These are phyloP conservation scores for Pterobdella sp. DNA, from an alignment of 2,888 invertebrate genomes.

Conservation along the genomic window DNA sequence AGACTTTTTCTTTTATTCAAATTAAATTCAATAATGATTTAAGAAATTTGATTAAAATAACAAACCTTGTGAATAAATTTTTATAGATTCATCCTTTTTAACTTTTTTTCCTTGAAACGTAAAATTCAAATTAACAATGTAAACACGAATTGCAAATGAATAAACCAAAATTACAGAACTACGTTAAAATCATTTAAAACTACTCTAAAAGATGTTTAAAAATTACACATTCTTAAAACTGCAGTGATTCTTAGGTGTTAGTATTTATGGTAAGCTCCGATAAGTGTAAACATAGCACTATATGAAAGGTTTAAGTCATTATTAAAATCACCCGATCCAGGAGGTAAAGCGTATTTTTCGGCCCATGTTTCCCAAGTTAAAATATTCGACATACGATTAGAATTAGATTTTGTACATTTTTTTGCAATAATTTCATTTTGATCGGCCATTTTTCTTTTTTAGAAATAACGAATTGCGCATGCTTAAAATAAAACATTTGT, in stretches of 20 bases:
- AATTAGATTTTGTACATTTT: constrained; percentile 15
- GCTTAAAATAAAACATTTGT: constrained; percentile 18
- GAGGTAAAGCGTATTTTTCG: constrained; percentile 25
- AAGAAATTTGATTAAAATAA: no score
- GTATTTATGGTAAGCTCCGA: no score
- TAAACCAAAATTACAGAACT: no score
- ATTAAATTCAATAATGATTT: no score
- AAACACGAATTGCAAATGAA: not conserved
- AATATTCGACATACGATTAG: constrained; percentile 14
- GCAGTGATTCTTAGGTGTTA: no score
- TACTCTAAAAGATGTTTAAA: not conserved
- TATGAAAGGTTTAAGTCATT: not conserved
- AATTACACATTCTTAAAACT: no score
- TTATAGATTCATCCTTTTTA: not conserved
- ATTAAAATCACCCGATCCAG: constrained; percentile 21
- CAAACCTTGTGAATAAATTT: constrained; percentile 5
- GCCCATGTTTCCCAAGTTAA: constrained; percentile 24
- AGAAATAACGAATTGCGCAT: constrained; percentile 26
- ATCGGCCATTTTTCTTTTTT: constrained; percentile 29
- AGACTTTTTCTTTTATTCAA: no score
- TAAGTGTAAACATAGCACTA: not conserved
- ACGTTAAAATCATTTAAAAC: not conserved
- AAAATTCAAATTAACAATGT: not conserved
- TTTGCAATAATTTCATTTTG: constrained; percentile 5
- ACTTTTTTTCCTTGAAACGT: not conserved